These are phyloP conservation scores for Chalcis sispes DNA, from an alignment of 2,888 invertebrate genomes.

Conservation along the genomic window DNA sequence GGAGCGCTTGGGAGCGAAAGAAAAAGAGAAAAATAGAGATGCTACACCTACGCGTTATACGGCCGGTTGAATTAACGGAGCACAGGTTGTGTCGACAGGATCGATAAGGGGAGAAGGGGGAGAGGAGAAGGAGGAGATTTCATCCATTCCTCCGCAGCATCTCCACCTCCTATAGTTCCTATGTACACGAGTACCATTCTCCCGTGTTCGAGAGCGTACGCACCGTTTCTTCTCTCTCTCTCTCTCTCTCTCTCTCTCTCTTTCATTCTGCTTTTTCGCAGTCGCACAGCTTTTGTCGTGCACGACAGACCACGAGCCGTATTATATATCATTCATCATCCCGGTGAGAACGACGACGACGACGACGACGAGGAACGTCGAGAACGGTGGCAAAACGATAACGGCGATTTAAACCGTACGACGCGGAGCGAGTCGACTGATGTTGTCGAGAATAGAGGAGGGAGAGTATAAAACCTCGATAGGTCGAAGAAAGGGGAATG, in stretches of 20 bases:
- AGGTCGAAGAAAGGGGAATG: constrained; percentile 5
- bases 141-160: not conserved
- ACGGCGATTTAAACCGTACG: too few relatives aligned
- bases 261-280: not conserved
- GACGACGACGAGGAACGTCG: constrained; percentile 3
- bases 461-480: not conserved
- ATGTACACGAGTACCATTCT: not conserved
- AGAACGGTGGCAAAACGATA: constrained; percentile 5
- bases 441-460: not conserved
- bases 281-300: not conserved
- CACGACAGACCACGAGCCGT: too few relatives aligned
- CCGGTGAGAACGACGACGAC: constrained; percentile 2
- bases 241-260: not conserved
- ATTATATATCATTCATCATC: constrained; percentile 37
- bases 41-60: not conserved
- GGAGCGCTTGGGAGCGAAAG: not conserved
- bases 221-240: constrained; percentile 21
- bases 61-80: constrained; percentile 38
- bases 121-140: too few relatives aligned
- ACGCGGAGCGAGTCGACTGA: too few relatives aligned
- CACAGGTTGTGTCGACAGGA: constrained; percentile 37
- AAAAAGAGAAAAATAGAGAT: too few relatives aligned
- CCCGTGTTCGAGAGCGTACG: not conserved
- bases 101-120: constrained; percentile 34
- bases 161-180: not conserved